Evolutionary conservation across 2,888 invertebrate species (phyloP).

Genomic region (Netelia virgata): DNA sequence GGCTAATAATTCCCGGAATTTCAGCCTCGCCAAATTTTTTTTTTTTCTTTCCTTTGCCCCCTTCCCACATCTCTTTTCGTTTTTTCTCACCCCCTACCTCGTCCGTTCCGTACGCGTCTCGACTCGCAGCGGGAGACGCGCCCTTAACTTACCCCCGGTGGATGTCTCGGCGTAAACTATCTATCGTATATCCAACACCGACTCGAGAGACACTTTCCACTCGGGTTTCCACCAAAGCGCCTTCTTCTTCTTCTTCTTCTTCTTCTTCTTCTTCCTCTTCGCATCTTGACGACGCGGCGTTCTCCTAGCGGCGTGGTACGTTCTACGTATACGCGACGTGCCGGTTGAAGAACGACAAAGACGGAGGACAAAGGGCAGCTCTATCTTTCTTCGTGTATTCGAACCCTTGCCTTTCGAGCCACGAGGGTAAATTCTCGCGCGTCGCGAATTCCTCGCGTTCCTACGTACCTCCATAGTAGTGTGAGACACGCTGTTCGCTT

Average conservation of each 20-base stretch:
- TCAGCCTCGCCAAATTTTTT: conserved; percentile 53
- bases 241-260: no score
- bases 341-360: conserved; percentile 11
- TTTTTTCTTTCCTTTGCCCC: conserved; percentile 30
- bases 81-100: background rate
- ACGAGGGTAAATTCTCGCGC: conserved; percentile 48
- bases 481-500: background rate
- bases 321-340: conserved; percentile 19
- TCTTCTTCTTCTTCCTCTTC: no score
- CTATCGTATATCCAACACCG: conserved; percentile 32
- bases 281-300: conserved; percentile 9
- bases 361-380: conserved; percentile 37
- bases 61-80: background rate
- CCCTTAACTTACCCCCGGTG: conserved; percentile 30
- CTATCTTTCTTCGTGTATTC: conserved; percentile 36
- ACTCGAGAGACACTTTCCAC: conserved; percentile 16
- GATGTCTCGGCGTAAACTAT: conserved; percentile 35
- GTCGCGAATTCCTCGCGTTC: conserved; percentile 62
- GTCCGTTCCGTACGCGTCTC: background rate
- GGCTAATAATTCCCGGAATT: conserved; percentile 59
- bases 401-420: background rate
- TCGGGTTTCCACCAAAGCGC: conserved; percentile 45
- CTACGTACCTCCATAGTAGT: conserved; percentile 14
- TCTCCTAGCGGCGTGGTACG: conserved; percentile 42
- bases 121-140: background rate